phyloP scores from a whole-genome alignment of 2,113 vertebrate species.

The Guaruba guarouba region DNA sequence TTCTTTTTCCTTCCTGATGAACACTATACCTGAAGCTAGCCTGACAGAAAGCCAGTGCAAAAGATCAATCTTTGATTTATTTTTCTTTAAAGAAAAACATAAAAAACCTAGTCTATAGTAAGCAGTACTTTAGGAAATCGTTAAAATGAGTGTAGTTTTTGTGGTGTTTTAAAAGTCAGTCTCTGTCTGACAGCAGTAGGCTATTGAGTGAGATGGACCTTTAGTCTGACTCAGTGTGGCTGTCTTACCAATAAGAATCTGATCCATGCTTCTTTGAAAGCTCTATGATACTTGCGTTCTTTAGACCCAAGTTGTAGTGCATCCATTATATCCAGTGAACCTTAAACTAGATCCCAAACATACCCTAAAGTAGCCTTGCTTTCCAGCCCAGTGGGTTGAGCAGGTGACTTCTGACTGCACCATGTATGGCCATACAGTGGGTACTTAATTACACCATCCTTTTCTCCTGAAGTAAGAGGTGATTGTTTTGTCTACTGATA shows the following conservation, averaged over 20 bases:
- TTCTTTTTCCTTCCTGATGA: background rate
- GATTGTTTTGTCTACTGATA: background rate
- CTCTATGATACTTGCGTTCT: background rate
- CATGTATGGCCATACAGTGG: background rate
- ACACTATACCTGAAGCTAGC: background rate
- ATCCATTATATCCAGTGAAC: background rate
- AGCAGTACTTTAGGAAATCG: background rate
- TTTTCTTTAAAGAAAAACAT: background rate
- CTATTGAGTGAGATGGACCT: background rate
- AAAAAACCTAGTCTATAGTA: background rate
- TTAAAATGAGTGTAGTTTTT: background rate
- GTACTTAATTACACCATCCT: background rate
- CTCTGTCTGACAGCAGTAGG: background rate
- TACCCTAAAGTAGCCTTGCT: background rate
- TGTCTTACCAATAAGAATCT: background rate
- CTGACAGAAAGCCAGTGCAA: background rate
- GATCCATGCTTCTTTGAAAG: background rate
- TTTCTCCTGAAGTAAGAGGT: background rate
- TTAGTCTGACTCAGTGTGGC: background rate
- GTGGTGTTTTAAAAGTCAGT: background rate
- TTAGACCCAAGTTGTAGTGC: background rate
- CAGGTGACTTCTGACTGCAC: background rate
- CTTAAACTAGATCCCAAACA: background rate
- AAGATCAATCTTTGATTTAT: background rate
- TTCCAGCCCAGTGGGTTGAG: background rate